phyloP scores from a whole-genome alignment of 2,888 invertebrate genomes.

The Tiliacea citrago region DNA sequence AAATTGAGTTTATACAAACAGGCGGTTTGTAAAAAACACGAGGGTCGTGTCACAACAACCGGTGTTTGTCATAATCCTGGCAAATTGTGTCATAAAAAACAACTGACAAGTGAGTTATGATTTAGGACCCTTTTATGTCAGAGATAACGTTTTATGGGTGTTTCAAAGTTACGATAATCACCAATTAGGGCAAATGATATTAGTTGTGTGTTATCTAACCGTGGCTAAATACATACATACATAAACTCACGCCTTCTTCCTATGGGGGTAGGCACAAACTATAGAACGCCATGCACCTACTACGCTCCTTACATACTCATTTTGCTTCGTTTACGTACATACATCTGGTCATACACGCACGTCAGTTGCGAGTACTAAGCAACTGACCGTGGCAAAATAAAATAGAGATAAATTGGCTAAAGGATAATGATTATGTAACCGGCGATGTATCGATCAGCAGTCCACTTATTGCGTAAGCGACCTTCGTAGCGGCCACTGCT shows the following conservation, averaged over 20 bases:
- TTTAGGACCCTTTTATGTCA: slow-evolving; percentile 32
- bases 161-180: slow-evolving; percentile 35
- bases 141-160: slow-evolving; percentile 31
- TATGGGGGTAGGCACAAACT: too few species aligned
- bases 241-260: too few species aligned
- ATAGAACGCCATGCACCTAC: too few species aligned
- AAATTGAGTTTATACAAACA: slow-evolving; percentile 58
- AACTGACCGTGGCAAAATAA: too few species aligned
- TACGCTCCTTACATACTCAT: too few species aligned
- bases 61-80: slow-evolving; percentile 46
- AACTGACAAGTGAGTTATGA: slow-evolving; percentile 54
- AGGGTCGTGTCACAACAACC: slow-evolving; percentile 48
- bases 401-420: slow-evolving; percentile 50
- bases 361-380: too few species aligned
- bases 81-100: slow-evolving; percentile 50
- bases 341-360: too few species aligned
- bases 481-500: slow-evolving; percentile 72
- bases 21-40: slow-evolving; percentile 56
- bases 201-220: slow-evolving; percentile 34
- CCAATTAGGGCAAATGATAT: slow-evolving; percentile 54
- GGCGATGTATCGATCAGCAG: slow-evolving; percentile 78
- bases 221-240: too few species aligned
- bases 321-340: too few species aligned
- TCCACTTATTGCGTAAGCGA: slow-evolving; percentile 79
- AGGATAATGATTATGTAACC: slow-evolving; percentile 80